Conservation (phyloP, 2,888 invertebrate genomes). For the Punctoribates punctum region DNA sequence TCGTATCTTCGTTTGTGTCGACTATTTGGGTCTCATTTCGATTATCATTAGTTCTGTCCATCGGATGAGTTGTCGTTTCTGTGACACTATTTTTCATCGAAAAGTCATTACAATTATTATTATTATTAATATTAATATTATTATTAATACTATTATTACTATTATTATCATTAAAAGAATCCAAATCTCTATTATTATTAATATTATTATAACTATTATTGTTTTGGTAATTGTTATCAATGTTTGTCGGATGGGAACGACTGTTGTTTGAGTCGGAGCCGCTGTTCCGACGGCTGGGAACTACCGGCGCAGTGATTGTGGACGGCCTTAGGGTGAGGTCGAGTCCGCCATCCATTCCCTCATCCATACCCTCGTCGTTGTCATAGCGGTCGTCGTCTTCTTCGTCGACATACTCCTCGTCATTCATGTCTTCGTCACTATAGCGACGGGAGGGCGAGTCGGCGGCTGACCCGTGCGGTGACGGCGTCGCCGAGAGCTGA, state of each 20-base stretch:
- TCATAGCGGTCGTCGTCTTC: neutral
- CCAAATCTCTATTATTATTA: neutral
- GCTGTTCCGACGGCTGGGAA: neutral
- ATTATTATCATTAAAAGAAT: neutral
- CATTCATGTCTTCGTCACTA: neutral
- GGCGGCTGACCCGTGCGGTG: neutral
- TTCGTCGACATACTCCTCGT: conserved; percentile 1
- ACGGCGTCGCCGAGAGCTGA: neutral
- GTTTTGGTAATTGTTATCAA: neutral
- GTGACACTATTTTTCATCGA: neutral
- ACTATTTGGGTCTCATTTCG: neutral
- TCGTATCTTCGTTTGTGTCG: too few species aligned
- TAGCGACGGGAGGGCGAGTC: neutral
- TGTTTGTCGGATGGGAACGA: neutral
- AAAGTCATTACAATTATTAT: neutral
- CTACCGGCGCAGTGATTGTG: neutral
- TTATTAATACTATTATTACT: neutral
- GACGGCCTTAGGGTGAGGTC: neutral
- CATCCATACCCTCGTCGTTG: neutral
- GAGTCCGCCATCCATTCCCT: neutral
- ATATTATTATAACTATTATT: neutral
- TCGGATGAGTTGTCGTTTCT: neutral
- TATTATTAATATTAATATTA: neutral
- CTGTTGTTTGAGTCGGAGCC: neutral
- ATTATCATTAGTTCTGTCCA: neutral